phyloP scores from a whole-genome alignment of 2,113 vertebrate genomes.

The Rhineura floridana region DNA sequence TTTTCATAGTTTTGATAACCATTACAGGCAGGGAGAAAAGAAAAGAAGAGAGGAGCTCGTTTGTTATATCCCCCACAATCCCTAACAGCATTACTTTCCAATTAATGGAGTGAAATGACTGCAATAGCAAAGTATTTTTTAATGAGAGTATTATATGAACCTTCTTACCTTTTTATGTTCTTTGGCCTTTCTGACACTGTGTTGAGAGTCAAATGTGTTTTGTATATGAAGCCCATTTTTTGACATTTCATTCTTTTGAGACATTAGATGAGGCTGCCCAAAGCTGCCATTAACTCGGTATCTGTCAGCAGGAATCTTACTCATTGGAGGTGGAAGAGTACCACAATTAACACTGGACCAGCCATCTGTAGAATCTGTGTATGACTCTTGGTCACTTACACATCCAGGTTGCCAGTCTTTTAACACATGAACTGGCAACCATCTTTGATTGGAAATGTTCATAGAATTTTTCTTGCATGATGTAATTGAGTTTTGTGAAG shows the following conservation, averaged over 20 bases:
- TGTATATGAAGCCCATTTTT: constrained; percentile 89
- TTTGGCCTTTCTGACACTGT: constrained; percentile 80
- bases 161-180: constrained; percentile 90
- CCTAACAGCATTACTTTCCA: neutral
- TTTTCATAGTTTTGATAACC: neutral
- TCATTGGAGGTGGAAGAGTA: constrained; percentile 97
- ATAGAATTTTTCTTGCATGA: constrained; percentile 76
- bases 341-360: constrained; percentile 97
- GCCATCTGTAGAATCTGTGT: constrained; percentile 95
- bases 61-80: neutral
- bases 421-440: constrained; percentile 92
- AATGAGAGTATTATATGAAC: neutral
- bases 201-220: constrained; percentile 78
- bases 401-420: constrained; percentile 89
- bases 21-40: neutral
- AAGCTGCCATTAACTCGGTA: constrained; percentile 88
- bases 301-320: constrained; percentile 95
- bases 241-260: constrained; percentile 89
- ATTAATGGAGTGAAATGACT: neutral
- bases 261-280: constrained; percentile 74
- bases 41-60: neutral
- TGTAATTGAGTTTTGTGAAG: constrained; percentile 78
- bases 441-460: constrained; percentile 77
- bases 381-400: constrained; percentile 95
- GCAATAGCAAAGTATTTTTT: neutral